Percentiles rank a stretch among this genome's conserved stretches.
Conservation (phyloP, 2,797 vertebrate genomes). For the Hoplostethus mediterraneus region DNA sequence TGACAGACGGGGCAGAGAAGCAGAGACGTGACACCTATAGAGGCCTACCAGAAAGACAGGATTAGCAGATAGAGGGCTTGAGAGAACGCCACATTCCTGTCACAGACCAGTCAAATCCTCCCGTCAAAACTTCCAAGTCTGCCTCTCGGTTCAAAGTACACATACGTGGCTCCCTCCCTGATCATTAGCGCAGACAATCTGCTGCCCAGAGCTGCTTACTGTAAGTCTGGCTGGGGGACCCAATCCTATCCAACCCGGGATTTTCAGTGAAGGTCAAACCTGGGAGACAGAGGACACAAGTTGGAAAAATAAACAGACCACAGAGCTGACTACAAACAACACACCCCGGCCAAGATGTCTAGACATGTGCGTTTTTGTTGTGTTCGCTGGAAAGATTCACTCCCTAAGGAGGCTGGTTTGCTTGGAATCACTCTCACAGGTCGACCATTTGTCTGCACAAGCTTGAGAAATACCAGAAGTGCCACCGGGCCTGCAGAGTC, state of each 20-base stretch:
- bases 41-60: background rate
- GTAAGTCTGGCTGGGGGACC: conserved; percentile 65
- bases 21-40: no score
- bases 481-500: background rate
- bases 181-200: conserved; percentile 76
- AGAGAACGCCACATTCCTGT: background rate
- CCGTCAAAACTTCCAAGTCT: conserved; percentile 6
- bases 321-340: conserved; percentile 16
- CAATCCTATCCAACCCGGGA: conserved; percentile 71
- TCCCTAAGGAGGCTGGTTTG: background rate
- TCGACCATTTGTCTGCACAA: conserved; percentile 6
- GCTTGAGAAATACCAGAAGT: conserved; percentile 19
- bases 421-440: background rate
- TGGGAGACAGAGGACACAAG: conserved; percentile 31
- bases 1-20: conserved; percentile 1
- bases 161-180: conserved; percentile 11
- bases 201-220: conserved; percentile 78
- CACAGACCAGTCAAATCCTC: conserved; percentile 4
- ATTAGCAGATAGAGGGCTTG: background rate
- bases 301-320: conserved; percentile 55
- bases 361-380: background rate
- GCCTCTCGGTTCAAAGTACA: conserved; percentile 21
- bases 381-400: background rate
- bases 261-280: conserved; percentile 71
- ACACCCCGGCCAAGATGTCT: no score